These are phyloP conservation scores for Polypedilum vanderplanki DNA, from an alignment of 1,140 invertebrate genomes.

Conservation along the genomic window DNA sequence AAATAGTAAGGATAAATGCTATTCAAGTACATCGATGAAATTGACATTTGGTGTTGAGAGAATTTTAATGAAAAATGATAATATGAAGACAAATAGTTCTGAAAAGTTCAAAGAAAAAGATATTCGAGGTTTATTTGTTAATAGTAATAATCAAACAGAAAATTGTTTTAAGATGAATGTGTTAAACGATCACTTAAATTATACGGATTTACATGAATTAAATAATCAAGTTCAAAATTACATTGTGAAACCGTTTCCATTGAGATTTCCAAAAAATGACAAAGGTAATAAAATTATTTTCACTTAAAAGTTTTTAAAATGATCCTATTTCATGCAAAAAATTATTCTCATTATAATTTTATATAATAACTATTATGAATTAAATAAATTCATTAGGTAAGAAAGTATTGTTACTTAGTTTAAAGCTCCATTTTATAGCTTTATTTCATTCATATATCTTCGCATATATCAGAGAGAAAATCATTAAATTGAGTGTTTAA, in stretches of 20 bases:
- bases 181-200: background rate
- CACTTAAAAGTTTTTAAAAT: too few species aligned
- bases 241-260: background rate
- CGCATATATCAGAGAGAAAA: too few species aligned
- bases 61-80: background rate
- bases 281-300: background rate
- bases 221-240: background rate
- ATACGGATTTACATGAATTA: background rate
- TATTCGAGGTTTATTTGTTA: background rate
- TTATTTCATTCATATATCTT: too few species aligned
- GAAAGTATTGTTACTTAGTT: too few species aligned
- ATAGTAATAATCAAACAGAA: background rate
- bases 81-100: background rate
- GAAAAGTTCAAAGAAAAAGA: background rate
- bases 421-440: too few species aligned
- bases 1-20: background rate
- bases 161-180: background rate
- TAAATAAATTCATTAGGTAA: too few species aligned
- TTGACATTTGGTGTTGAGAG: background rate
- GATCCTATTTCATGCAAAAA: too few species aligned
- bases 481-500: too few species aligned
- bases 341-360: too few species aligned
- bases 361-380: too few species aligned
- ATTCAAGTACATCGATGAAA: slow-evolving; percentile 24
- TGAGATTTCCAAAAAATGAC: background rate